phyloP scores from a whole-genome alignment of 2,888 invertebrate species.

The Eupithecia tripunctaria region DNA sequence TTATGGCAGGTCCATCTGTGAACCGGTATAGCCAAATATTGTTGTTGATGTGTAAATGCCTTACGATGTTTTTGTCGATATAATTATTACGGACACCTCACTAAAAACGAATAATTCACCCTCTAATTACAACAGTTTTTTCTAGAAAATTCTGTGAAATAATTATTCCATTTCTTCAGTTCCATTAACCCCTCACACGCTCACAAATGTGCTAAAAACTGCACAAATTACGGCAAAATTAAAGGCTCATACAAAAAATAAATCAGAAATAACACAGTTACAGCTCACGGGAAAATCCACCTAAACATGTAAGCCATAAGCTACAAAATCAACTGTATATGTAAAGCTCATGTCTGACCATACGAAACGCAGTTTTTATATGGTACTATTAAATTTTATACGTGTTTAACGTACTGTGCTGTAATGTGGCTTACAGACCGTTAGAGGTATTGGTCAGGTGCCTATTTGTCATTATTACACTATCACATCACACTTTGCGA shows the following conservation, averaged over 20 bases:
- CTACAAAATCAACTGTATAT: not conserved
- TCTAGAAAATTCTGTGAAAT: not conserved
- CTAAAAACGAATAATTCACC: no score
- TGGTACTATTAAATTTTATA: conserved; percentile 51
- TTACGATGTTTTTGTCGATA: no score
- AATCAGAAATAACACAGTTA: conserved; percentile 1
- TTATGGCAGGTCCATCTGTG: no score
- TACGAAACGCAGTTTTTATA: conserved; percentile 44
- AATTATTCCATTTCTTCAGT: not conserved
- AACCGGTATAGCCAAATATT: no score
- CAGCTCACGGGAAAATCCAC: not conserved
- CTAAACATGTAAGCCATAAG: not conserved
- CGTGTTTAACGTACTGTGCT: conserved; percentile 47
- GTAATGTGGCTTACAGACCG: conserved; percentile 18
- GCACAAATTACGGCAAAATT: conserved; percentile 9
- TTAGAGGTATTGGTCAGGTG: not conserved
- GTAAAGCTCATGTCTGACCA: conserved; percentile 22
- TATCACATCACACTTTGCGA: no score
- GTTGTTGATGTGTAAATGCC: no score
- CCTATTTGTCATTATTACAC: not conserved
- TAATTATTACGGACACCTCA: no score
- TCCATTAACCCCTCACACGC: conserved; percentile 3
- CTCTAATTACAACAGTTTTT: no score
- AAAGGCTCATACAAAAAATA: not conserved
- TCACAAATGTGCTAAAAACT: conserved; percentile 7